phyloP scores from a whole-genome alignment of 2,113 vertebrate species.

The Ammodramus savannarum region DNA sequence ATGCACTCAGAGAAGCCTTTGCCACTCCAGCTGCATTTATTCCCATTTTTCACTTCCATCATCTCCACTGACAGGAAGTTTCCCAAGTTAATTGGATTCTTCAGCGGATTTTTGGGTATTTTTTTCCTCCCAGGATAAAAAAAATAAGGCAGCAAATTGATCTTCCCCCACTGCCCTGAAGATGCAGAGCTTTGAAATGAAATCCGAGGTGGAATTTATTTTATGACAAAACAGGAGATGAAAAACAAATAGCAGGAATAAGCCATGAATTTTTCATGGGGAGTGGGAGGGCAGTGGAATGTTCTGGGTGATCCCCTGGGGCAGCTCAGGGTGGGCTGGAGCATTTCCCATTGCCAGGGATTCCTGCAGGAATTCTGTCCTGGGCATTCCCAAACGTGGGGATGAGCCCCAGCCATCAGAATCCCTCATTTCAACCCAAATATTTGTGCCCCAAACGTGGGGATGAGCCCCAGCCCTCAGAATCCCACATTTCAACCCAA shows the following conservation, averaged over 20 bases:
- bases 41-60: not conserved
- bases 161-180: not conserved
- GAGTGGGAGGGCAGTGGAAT: not conserved
- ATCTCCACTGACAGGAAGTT: not conserved
- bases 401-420: not conserved
- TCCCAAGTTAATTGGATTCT: not conserved
- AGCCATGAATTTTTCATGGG: not conserved
- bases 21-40: not conserved
- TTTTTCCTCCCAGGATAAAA: not conserved
- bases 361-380: not conserved
- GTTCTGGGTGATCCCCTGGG: not conserved
- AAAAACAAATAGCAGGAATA: constrained; percentile 17
- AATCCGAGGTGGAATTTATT: not conserved
- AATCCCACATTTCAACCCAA: not conserved
- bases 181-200: not conserved
- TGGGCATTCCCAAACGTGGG: too few relatives aligned
- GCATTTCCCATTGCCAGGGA: fast-evolving
- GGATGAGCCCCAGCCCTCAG: too few relatives aligned
- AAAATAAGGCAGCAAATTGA: not conserved
- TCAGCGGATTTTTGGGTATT: not conserved
- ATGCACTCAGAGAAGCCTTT: fast-evolving
- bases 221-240: not conserved
- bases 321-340: fast-evolving
- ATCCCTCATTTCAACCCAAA: not conserved
- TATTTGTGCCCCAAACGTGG: too few relatives aligned